Evolutionary conservation across 1,140 invertebrate species (phyloP).

Genomic region (Ditylenchus dipsaci): DNA sequence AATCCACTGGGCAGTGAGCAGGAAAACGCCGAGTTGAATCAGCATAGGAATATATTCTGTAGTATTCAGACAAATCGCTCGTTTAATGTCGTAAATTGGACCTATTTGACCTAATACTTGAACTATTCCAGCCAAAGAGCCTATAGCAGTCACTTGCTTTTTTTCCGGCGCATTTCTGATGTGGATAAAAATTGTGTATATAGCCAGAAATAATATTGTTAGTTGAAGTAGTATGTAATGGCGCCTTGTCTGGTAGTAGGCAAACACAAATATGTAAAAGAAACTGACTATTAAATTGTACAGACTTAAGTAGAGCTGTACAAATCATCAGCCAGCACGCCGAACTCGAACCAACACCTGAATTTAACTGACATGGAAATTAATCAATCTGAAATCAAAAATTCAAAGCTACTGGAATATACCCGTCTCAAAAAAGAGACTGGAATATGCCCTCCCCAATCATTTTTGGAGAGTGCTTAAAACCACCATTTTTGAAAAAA

Average conservation of each 20-base stretch:
- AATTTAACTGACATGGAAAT: not conserved
- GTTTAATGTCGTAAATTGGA: conserved; percentile 49
- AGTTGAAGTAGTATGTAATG: conserved; percentile 45
- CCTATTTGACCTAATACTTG: conserved; percentile 47
- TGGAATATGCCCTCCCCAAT: too few species aligned
- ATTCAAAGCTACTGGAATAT: too few species aligned
- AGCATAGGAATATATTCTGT: conserved; percentile 49
- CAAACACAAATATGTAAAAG: conserved; percentile 45
- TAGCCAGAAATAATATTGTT: conserved; percentile 7
- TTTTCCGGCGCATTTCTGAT: conserved; percentile 33
- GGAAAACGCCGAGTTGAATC: conserved; percentile 45
- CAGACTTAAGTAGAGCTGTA: conserved; percentile 48
- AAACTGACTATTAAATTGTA: conserved; percentile 46
- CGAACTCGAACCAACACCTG: conserved; percentile 35
- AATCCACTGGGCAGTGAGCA: conserved; percentile 42
- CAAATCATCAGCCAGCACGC: conserved; percentile 44
- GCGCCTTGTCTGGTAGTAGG: conserved; percentile 49
- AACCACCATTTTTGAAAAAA: too few species aligned
- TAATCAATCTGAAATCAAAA: not conserved
- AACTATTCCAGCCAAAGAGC: conserved; percentile 38
- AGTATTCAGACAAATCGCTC: conserved; percentile 37
- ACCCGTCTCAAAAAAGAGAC: too few species aligned
- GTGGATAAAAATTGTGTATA: conserved; percentile 35
- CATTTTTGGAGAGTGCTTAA: too few species aligned
- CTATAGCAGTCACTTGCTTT: conserved; percentile 37